Percentiles rank a stretch among this genome's conserved stretches.
Evolutionary conservation across 2,888 invertebrate species (phyloP).

Genomic region (Archips xylosteana): DNA sequence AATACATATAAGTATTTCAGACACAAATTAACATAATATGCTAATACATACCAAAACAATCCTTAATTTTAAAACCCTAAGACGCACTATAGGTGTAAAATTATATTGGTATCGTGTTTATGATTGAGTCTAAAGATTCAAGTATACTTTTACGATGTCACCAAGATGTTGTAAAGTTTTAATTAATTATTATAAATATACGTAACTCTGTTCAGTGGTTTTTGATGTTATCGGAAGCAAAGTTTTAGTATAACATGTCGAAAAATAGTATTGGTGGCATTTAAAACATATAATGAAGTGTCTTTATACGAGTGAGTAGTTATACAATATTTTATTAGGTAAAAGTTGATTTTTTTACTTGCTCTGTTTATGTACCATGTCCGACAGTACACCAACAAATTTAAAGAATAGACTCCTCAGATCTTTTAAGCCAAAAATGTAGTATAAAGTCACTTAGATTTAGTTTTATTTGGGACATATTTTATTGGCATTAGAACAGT

Average conservation of each 20-base stretch:
- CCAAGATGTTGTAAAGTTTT: constrained; percentile 30
- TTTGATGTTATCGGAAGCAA: constrained; percentile 11
- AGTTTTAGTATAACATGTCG: background rate
- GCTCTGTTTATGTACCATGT: too few species aligned
- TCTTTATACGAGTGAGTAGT: too few species aligned
- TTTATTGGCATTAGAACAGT: too few species aligned
- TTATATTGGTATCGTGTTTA: background rate
- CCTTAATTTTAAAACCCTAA: background rate
- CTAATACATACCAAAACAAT: background rate
- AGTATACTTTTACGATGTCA: constrained; percentile 31
- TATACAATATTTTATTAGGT: too few species aligned
- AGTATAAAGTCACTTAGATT: too few species aligned
- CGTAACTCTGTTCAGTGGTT: background rate
- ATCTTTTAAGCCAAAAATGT: too few species aligned
- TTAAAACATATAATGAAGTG: background rate
- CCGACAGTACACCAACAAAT: too few species aligned
- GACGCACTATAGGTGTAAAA: background rate
- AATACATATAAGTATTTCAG: background rate
- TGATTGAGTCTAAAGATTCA: constrained; percentile 24
- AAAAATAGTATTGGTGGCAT: background rate
- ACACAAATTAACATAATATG: background rate
- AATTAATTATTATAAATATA: constrained; percentile 33
- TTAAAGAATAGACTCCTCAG: too few species aligned
- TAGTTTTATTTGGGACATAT: too few species aligned
- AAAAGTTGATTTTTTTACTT: too few species aligned